Conservation (phyloP, 2,113 vertebrate species). For the Pangasianodon hypophthalmus region DNA sequence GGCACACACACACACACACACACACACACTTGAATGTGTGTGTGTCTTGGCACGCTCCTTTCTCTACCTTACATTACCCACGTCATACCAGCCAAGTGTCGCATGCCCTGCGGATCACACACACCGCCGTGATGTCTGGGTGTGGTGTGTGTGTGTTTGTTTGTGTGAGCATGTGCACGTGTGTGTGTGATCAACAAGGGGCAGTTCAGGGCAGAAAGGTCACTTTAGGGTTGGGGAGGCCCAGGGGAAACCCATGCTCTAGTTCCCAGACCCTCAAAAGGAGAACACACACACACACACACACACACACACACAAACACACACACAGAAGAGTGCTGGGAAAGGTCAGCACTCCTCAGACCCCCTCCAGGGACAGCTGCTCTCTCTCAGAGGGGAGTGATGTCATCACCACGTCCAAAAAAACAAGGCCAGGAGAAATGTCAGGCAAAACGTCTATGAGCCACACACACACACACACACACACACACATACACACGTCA, state of each 20-base stretch:
- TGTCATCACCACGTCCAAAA: slow-evolving; percentile 64
- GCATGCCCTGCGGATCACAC: slow-evolving; percentile 11
- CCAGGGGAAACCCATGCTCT: slow-evolving; percentile 20
- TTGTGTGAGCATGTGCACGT: not conserved
- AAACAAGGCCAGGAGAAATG: slow-evolving; percentile 58
- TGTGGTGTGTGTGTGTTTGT: not conserved
- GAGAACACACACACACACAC: too few relatives aligned
- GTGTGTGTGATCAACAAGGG: not conserved
- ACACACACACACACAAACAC: slow-evolving; percentile 15
- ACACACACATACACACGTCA: slow-evolving; percentile 10
- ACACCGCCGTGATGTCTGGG: slow-evolving; percentile 19
- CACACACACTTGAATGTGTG: slow-evolving; percentile 12
- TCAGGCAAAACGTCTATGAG: slow-evolving; percentile 6
- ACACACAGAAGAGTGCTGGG: slow-evolving; percentile 65
- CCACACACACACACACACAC: slow-evolving; percentile 18
- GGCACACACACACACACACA: slow-evolving; percentile 40
- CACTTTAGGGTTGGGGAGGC: slow-evolving; percentile 17
- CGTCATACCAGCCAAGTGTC: slow-evolving; percentile 15
- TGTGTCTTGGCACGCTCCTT: not conserved
- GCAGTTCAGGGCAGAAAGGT: slow-evolving; percentile 2
- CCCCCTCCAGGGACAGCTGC: slow-evolving; percentile 59
- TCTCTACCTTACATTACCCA: slow-evolving; percentile 20
- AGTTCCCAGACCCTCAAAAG: slow-evolving; percentile 31
- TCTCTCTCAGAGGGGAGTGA: slow-evolving; percentile 66
- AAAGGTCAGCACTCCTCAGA: slow-evolving; percentile 68